Base-by-base conservation (phyloP, 2,888 invertebrate species). In the Ochlodes sylvanus region DNA sequence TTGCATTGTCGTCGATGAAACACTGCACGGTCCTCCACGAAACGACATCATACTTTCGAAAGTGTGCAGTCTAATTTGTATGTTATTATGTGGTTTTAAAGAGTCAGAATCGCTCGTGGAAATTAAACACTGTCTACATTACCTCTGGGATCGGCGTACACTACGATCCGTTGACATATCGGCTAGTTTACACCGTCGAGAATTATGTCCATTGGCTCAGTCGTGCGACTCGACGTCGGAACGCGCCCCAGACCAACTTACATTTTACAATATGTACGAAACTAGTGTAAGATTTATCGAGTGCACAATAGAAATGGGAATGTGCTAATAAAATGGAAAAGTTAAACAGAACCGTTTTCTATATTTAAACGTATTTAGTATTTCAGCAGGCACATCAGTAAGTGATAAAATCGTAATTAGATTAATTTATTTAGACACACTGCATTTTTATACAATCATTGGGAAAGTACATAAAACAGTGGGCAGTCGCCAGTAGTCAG, bases 101-200 rank as follows among this genome's bases (percentile, higher is more conserved):
- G 61, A 67, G n/a, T 62, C 61, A 61, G 34, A 67, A 47, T 62
- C 61, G 61, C 55, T 56, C 56, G 67, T 47, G 61, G 47, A 67
- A 67, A 67, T 67, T 67, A 67, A 55, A 62, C 61, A 62, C 55
- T 27, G 67, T 61, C 41, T 62, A 68, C 62, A 38, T 68, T 63
- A 63, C 57, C 50, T 57, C 57, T 41, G 61, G 50, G 62, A 63
- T 57, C 50, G 56, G 63, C n/a, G 62, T 63, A 63, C 62, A 68
- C 67, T 52, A 68, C 70, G 71, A 68, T 68, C 66, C 66, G 70
- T 70, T 72, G 71, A 73, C 72, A 71, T 73, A 76, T 72, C 73
- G 69, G 67, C 75, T 72, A 73, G 75, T 74, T 76, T 71, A 77
- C 75, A 75, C 73, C 76, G 76, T 73, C 69, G 71, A 74, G 76